These are phyloP conservation scores for Rhyacophila evoluta DNA, from an alignment of 2,888 invertebrate genomes.

Conservation along the genomic window DNA sequence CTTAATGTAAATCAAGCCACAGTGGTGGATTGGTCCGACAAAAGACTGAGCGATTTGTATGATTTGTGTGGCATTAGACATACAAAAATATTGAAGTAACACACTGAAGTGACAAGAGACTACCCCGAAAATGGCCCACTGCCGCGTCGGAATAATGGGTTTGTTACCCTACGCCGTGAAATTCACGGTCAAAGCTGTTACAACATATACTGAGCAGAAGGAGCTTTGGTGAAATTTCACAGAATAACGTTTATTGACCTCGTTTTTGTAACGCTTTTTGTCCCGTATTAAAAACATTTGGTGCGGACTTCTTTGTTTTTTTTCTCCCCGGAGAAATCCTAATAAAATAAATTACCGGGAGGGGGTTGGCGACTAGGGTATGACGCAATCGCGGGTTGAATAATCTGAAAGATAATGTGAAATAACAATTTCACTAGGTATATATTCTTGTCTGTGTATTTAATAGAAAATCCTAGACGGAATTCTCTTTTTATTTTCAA, in stretches of 20 bases:
- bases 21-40: no score
- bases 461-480: no score
- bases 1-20: no score
- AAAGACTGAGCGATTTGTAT: no score
- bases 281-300: neutral
- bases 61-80: no score
- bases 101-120: neutral
- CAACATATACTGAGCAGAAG: neutral
- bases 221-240: neutral
- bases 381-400: neutral
- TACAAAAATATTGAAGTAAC: no score
- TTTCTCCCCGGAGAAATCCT: neutral
- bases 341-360: neutral
- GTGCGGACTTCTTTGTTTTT: constrained; percentile 7
- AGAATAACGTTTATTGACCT: constrained; percentile 12
- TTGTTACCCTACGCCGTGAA: neutral
- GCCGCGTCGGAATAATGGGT: neutral
- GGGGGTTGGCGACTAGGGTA: neutral
- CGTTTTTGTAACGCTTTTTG: neutral
- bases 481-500: no score
- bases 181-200: constrained; percentile 14
- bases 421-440: no score
- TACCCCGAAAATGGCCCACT: neutral
- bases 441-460: no score
- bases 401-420: neutral